Evolutionary conservation across 2,888 invertebrate genomes (phyloP).

Genomic region (Arrhopalites spinosus): DNA sequence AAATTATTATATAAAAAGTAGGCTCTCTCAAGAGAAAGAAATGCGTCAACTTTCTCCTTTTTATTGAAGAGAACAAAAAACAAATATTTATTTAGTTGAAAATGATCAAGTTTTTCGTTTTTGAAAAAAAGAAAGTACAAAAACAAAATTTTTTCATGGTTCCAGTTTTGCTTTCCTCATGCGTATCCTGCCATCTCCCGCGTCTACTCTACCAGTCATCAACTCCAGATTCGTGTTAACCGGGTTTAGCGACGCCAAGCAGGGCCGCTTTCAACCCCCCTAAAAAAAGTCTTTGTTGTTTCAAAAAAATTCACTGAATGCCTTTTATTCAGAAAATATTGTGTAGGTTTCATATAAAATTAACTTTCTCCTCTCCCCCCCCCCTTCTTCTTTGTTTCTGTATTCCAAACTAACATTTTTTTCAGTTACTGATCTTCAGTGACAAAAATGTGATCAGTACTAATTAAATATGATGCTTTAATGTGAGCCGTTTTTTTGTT

Average conservation of each 20-base stretch:
- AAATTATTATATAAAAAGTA: too few relatives aligned
- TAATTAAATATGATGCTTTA: background rate
- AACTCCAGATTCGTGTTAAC: conserved; percentile 42
- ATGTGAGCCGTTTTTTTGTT: background rate
- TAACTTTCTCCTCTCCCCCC: background rate
- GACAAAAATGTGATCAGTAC: background rate
- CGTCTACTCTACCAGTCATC: conserved; percentile 47
- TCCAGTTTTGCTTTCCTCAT: conserved; percentile 59
- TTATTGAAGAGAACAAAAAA: too few relatives aligned
- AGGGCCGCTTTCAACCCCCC: too few relatives aligned
- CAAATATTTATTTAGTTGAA: too few relatives aligned
- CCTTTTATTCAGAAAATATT: background rate
- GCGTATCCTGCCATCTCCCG: conserved; percentile 53
- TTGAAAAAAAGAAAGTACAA: too few relatives aligned
- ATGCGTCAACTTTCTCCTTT: too few relatives aligned
- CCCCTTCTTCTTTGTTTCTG: too few relatives aligned
- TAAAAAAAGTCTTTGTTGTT: background rate
- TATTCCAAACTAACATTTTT: too few relatives aligned
- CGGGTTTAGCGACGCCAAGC: conserved; percentile 42
- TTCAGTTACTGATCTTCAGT: too few relatives aligned
- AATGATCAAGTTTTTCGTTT: too few relatives aligned
- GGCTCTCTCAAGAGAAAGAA: too few relatives aligned
- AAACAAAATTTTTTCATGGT: too few relatives aligned
- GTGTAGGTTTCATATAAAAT: background rate
- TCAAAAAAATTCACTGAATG: background rate